phyloP scores from a whole-genome alignment of 2,113 vertebrate genomes.

The Elephantulus edwardii region DNA sequence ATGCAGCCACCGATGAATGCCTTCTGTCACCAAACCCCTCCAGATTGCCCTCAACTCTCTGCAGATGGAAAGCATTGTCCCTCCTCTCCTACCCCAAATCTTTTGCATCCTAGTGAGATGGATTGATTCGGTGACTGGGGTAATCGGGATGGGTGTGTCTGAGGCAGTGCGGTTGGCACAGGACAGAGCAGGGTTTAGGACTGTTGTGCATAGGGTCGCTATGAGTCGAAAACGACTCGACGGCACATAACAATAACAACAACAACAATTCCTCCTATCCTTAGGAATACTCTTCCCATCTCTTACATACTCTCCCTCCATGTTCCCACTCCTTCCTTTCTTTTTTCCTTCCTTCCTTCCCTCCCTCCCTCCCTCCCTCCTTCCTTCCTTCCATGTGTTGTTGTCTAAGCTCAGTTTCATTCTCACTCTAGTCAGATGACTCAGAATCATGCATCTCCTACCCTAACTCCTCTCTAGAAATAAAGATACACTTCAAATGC shows the following conservation, averaged over 20 bases:
- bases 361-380: background rate
- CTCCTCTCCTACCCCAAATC: conserved; percentile 1
- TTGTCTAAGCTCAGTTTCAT: background rate
- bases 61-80: background rate
- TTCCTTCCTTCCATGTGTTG: background rate
- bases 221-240: too few relatives aligned
- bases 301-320: background rate
- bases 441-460: background rate
- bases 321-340: background rate
- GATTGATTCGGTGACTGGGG: too few relatives aligned
- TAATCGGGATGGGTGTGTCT: too few relatives aligned
- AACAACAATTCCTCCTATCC: background rate
- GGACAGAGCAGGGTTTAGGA: too few relatives aligned
- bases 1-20: conserved; percentile 41
- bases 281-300: background rate
- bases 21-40: conserved; percentile 61
- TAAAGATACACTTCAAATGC: background rate
- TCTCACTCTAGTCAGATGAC: background rate
- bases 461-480: background rate
- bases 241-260: too few relatives aligned
- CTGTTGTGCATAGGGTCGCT: too few relatives aligned
- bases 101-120: background rate
- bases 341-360: background rate
- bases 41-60: background rate
- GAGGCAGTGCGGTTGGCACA: too few relatives aligned